phyloP scores from a whole-genome alignment of 2,888 invertebrate genomes.

The Acronicta aceris region DNA sequence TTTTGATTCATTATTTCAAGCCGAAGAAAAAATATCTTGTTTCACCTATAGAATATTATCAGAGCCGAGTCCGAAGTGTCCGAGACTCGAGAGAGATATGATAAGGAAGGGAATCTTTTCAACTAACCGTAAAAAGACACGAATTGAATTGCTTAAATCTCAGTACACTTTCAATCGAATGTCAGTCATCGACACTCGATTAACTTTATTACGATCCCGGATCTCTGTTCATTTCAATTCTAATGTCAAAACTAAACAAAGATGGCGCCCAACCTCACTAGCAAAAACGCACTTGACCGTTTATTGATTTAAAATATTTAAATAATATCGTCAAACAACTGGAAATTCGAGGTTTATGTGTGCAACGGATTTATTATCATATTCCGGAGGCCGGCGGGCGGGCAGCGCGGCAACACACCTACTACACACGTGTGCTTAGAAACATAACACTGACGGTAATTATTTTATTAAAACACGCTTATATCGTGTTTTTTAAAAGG shows the following conservation, averaged over 20 bases:
- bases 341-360: slow-evolving; percentile 67
- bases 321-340: slow-evolving; percentile 68
- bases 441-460: slow-evolving; percentile 35
- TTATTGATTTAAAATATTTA: slow-evolving; percentile 54
- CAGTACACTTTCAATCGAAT: too few relatives aligned
- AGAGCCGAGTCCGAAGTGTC: too few relatives aligned
- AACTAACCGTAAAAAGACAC: too few relatives aligned
- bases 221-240: slow-evolving; percentile 11
- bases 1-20: too few relatives aligned
- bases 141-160: too few relatives aligned
- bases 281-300: slow-evolving; percentile 44
- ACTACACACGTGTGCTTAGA: slow-evolving; percentile 48
- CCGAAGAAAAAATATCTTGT: too few relatives aligned
- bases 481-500: slow-evolving; percentile 23
- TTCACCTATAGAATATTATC: too few relatives aligned
- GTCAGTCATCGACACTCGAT: slow-evolving; percentile 3
- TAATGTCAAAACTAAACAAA: slow-evolving; percentile 27
- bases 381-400: slow-evolving; percentile 68
- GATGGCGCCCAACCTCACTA: slow-evolving; percentile 20
- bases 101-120: too few relatives aligned
- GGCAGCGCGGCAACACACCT: slow-evolving; percentile 26
- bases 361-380: slow-evolving; percentile 69
- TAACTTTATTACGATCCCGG: background rate
- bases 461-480: slow-evolving; percentile 26
- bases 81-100: too few relatives aligned